Evolutionary conservation across 1,140 invertebrate species (phyloP).

Genomic region (Procambarus virginalis): DNA sequence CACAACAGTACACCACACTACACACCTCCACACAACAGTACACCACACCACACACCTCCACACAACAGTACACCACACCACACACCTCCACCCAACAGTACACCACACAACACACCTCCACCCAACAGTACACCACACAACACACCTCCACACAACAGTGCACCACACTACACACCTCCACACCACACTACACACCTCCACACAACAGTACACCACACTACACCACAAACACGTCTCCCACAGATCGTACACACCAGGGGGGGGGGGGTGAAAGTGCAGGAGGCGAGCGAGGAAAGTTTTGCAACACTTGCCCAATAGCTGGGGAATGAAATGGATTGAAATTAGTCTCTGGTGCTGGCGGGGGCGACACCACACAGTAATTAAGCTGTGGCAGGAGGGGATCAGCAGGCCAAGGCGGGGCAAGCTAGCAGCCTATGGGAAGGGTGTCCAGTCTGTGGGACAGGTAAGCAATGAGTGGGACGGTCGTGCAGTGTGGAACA

Average conservation of each 20-base stretch:
- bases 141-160: no score
- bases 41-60: no score
- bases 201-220: background rate
- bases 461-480: no score
- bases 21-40: background rate
- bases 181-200: background rate
- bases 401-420: no score
- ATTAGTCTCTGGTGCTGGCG: background rate
- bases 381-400: no score
- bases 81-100: background rate
- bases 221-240: background rate
- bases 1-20: background rate
- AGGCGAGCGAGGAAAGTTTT: background rate
- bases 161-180: no score
- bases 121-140: background rate
- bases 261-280: background rate
- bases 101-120: background rate
- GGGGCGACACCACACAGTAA: background rate
- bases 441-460: no score
- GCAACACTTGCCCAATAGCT: background rate
- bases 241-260: background rate
- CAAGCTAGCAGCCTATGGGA: no score
- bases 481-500: background rate
- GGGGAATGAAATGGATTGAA: constrained; percentile 5
- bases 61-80: no score